phyloP scores from a whole-genome alignment of 1,140 invertebrate genomes.

The Drosophila insularis region DNA sequence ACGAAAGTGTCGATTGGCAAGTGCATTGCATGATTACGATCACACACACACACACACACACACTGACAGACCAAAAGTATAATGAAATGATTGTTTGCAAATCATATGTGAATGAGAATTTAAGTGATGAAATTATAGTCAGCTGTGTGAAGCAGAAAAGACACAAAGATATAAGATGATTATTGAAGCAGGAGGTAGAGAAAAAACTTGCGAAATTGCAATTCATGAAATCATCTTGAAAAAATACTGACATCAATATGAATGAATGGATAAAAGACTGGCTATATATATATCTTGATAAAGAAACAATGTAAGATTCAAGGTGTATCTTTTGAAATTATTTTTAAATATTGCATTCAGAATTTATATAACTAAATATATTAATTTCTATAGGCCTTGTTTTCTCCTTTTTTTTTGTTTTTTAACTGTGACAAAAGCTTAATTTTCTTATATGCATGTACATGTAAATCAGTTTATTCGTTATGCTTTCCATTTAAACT shows the following conservation, averaged over 20 bases:
- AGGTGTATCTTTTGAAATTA: too few species aligned
- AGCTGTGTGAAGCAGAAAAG: background rate
- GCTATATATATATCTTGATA: background rate
- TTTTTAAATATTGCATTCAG: too few species aligned
- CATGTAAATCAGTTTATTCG: constrained; percentile 1
- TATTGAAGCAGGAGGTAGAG: background rate
- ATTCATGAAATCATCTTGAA: constrained; percentile 13
- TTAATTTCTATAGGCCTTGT: background rate
- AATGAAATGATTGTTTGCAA: constrained; percentile 19
- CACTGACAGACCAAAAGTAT: background rate
- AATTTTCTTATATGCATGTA: background rate
- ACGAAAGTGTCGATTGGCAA: constrained; percentile 13
- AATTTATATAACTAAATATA: too few species aligned
- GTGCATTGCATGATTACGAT: constrained; percentile 26
- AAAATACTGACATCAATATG: background rate
- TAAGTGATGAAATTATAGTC: constrained; percentile 16
- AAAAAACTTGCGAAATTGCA: background rate
- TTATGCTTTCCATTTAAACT: constrained; percentile 5
- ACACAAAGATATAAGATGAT: background rate
- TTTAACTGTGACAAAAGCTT: background rate
- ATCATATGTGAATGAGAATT: constrained; percentile 13
- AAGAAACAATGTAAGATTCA: background rate
- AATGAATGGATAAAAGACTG: background rate
- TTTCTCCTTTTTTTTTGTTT: too few species aligned
- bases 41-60: constrained; percentile 10